A percentile compares a stretch with the other conserved stretches of the same genome.
Conservation (phyloP, 2,113 vertebrate genomes). For the Seriola quinqueradiata region DNA sequence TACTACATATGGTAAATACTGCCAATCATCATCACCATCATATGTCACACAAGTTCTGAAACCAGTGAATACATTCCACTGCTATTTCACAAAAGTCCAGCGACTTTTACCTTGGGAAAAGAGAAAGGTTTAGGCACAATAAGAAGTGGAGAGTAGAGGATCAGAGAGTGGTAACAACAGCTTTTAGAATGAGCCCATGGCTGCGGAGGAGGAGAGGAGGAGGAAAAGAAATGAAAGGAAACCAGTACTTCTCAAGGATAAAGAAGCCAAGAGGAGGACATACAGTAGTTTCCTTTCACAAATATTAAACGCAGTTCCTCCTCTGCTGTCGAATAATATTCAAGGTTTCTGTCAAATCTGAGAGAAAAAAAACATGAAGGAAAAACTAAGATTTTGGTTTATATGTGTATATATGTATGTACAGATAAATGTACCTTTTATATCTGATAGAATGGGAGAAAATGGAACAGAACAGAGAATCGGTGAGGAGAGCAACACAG, state of each 20-base stretch:
- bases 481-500: neutral
- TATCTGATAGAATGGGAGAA: too few species aligned
- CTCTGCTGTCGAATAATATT: neutral
- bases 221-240: constrained; percentile 41
- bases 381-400: neutral
- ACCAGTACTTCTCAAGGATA: constrained; percentile 37
- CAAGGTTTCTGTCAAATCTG: neutral
- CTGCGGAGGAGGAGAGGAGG: constrained; percentile 27
- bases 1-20: neutral
- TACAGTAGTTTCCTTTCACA: constrained; percentile 21
- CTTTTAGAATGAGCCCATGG: constrained; percentile 45
- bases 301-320: constrained; percentile 12
- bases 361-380: neutral
- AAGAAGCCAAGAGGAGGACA: constrained; percentile 16
- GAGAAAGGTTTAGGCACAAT: constrained; percentile 39
- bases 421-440: too few species aligned
- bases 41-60: neutral
- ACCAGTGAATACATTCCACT: neutral
- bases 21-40: neutral
- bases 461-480: neutral
- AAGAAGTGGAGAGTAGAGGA: constrained; percentile 33
- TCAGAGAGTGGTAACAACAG: constrained; percentile 44
- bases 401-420: neutral
- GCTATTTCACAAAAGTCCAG: constrained; percentile 31
- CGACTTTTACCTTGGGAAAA: constrained; percentile 31